Conservation (phyloP, 2,888 invertebrate genomes). For the Patella ulyssiponensis region DNA sequence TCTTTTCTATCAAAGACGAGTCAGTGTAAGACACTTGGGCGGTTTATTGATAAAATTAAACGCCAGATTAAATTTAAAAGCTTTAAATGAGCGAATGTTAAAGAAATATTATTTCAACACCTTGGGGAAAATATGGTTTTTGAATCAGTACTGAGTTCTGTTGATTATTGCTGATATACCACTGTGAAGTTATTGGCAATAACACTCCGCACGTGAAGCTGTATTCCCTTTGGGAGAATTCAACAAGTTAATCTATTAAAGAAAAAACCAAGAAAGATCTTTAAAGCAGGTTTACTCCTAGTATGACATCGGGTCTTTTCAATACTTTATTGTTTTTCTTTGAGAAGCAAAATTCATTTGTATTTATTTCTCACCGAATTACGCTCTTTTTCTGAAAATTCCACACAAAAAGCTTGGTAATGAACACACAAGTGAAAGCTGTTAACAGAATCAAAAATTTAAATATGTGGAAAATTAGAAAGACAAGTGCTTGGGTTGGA, state of each 20-base stretch:
- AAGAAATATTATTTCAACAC: too few relatives aligned
- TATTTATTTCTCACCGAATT: neutral
- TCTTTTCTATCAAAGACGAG: too few relatives aligned
- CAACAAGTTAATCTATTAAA: neutral
- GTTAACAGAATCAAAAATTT: neutral
- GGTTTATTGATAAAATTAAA: too few relatives aligned
- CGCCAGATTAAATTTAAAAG: too few relatives aligned
- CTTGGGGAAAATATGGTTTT: too few relatives aligned
- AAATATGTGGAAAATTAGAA: neutral
- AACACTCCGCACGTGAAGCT: neutral
- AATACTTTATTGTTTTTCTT: constrained; percentile 5
- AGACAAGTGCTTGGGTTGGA: neutral
- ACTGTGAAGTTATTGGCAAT: neutral
- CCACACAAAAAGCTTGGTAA: neutral
- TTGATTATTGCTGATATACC: neutral
- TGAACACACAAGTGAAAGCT: constrained; percentile 5
- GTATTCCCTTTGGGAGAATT: neutral
- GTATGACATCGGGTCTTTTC: constrained; percentile 2
- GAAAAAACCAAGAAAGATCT: neutral
- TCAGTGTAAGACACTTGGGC: too few relatives aligned
- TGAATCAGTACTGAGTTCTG: neutral
- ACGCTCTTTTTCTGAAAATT: neutral
- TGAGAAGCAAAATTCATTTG: constrained; percentile 5
- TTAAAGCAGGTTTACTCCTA: neutral
- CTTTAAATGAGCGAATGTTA: too few relatives aligned